A percentile compares a stretch with the other conserved stretches of the same genome.
phyloP scores from a whole-genome alignment of 2,113 vertebrate species.

The Xiphophorus hellerii region DNA sequence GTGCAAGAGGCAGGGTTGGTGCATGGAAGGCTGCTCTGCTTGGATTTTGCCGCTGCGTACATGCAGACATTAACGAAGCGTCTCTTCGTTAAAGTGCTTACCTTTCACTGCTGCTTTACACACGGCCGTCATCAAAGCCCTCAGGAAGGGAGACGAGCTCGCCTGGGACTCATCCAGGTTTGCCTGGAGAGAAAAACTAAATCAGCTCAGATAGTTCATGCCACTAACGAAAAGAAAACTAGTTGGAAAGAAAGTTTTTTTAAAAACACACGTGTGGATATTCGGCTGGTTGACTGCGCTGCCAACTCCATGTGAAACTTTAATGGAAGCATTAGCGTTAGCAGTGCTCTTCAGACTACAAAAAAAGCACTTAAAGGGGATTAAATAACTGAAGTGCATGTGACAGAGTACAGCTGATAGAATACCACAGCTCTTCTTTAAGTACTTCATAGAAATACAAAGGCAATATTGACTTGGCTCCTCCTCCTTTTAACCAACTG shows the following conservation, averaged over 20 bases:
- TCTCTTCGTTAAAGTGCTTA: slow-evolving; percentile 69
- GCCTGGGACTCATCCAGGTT: slow-evolving; percentile 95
- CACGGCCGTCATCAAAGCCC: slow-evolving; percentile 98
- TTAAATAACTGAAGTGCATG: neutral
- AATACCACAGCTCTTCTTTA: neutral
- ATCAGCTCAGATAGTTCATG: neutral
- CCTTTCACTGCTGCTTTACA: slow-evolving; percentile 98
- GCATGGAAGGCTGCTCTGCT: neutral
- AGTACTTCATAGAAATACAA: neutral
- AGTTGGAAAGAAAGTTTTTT: neutral
- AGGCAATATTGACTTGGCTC: neutral
- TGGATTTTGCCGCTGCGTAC: slow-evolving; percentile 15
- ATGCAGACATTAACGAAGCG: slow-evolving; percentile 15
- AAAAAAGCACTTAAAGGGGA: neutral
- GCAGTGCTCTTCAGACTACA: neutral
- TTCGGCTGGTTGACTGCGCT: too few species aligned
- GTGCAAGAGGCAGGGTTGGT: slow-evolving; percentile 26
- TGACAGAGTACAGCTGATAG: neutral
- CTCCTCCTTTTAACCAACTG: neutral
- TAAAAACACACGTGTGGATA: too few species aligned
- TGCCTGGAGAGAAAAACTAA: slow-evolving; percentile 80
- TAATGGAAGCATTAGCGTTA: neutral
- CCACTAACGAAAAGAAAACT: neutral
- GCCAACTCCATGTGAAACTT: neutral
- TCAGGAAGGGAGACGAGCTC: slow-evolving; percentile 96